Base-by-base conservation (phyloP, 2,113 vertebrate genomes). In the Bagarius yarrelli region DNA sequence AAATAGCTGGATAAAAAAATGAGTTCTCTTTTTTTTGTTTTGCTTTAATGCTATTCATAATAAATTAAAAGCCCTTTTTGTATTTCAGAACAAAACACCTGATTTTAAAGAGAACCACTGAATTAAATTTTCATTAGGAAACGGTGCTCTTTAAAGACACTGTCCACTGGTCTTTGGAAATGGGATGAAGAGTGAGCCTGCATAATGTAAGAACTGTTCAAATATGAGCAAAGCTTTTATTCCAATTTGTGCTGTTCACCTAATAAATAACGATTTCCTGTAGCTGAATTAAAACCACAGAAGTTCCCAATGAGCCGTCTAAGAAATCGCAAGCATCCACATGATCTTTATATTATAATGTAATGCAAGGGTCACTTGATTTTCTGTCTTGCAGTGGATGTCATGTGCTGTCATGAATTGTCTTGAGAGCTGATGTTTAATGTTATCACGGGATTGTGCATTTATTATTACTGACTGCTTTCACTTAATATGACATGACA, bases 201-300 rank as follows among this genome's bases (percentile, higher is more conserved):
- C 12, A 56, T 25, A 67, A 67, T 40, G 27, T 13, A 34, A 25
- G 14, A 34, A 64, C 27, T 34, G 44, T 15, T 30, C 55, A 66
- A 78, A 66, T 53, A 34, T 15, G 60, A 78, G 30, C 76, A 78
- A 21, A 79, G 30, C 66, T 21, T 55, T 27, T 79, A 56, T 19
- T 30, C 18, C 21, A 57, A 79, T 55, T n/a, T 69, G 63, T 3
- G 57, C 13, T 56, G 21, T 12, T 36, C 32, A 56, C 40, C 34
- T 36, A 70, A 70, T 25, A 32, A 79, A 66, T n/a, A 67, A 78
- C 0, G 1, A 69, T 19, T 70, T 57, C n/a, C 36, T 27, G 32
- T 69, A 6, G 16, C 36, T 71, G 34, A 67, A 40, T n/a, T 19
- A 47, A 5, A 60, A 44, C n/a, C n/a, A 47, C 1, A 44, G n/a